These are phyloP conservation scores for Lacerta bilineata DNA, from an alignment of 2,797 vertebrate species.

Conservation along the genomic window DNA sequence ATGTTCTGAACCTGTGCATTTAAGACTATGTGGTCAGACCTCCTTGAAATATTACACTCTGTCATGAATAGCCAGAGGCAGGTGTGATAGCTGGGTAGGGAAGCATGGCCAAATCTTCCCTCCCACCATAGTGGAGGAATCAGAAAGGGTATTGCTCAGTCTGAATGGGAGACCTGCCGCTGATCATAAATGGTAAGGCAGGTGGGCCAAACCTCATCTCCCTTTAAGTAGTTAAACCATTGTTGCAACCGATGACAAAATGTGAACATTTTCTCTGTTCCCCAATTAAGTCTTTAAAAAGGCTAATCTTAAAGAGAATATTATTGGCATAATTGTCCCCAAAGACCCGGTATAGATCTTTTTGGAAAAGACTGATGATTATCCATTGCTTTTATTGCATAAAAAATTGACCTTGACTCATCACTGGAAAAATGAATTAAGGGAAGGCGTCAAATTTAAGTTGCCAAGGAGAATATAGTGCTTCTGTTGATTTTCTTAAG, in stretches of 20 bases:
- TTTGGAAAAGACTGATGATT: background rate
- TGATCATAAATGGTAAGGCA: too few relatives aligned
- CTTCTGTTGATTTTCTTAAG: background rate
- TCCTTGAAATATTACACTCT: too few relatives aligned
- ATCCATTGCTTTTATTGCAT: conserved; percentile 6
- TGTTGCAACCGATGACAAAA: background rate
- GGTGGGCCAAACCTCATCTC: too few relatives aligned
- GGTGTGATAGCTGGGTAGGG: too few relatives aligned
- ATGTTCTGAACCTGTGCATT: too few relatives aligned
- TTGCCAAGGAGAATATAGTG: background rate
- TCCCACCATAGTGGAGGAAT: too few relatives aligned
- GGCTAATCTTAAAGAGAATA: conserved; percentile 7
- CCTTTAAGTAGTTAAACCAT: conserved; percentile 2
- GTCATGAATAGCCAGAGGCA: too few relatives aligned
- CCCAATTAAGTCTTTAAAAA: conserved; percentile 8
- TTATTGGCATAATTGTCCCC: conserved; percentile 27
- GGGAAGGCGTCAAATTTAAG: background rate
- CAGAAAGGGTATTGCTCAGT: too few relatives aligned
- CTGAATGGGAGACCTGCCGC: too few relatives aligned
- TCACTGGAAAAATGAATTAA: background rate
- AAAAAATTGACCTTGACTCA: conserved; percentile 21
- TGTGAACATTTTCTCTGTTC: background rate
- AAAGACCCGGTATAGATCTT: conserved; percentile 15
- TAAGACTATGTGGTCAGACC: too few relatives aligned
- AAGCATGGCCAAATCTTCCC: too few relatives aligned